Evolutionary conservation across 23 tunicate species (phyloP).

Genomic region (Corella eumyota): DNA sequence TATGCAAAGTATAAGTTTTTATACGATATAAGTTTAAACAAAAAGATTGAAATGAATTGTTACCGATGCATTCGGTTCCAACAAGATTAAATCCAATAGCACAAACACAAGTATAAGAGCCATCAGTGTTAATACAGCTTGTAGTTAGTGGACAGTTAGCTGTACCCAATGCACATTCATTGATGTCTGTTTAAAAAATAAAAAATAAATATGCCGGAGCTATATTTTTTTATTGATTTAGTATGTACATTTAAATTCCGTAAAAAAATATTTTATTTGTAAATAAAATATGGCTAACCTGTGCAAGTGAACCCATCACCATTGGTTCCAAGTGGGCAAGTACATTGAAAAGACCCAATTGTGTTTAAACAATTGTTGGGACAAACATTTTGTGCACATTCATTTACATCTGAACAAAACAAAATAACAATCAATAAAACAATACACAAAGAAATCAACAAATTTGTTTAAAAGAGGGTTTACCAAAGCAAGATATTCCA

Average conservation of each 20-base stretch:
- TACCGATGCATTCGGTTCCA: constrained; percentile 24
- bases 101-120: constrained; percentile 22
- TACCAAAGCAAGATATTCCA: not conserved
- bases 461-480: too few relatives aligned
- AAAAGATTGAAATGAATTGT: not conserved
- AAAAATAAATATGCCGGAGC: too few relatives aligned
- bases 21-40: too few relatives aligned
- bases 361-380: constrained; percentile 20
- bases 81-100: constrained; percentile 1
- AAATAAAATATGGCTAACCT: not conserved
- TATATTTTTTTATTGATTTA: too few relatives aligned
- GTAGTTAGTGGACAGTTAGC: constrained; percentile 5
- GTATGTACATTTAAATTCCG: too few relatives aligned
- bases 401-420: constrained; percentile 22
- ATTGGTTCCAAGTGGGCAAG: constrained; percentile 22
- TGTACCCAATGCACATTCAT: constrained; percentile 20
- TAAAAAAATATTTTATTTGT: too few relatives aligned
- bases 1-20: too few relatives aligned
- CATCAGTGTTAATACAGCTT: constrained; percentile 9
- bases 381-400: constrained; percentile 15
- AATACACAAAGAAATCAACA: not conserved
- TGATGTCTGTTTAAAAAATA: constrained; percentile 12
- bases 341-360: constrained; percentile 22
- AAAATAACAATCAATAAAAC: not conserved
- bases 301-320: not conserved